Conservation (phyloP, 2,113 vertebrate species). For the Chitala chitala region DNA sequence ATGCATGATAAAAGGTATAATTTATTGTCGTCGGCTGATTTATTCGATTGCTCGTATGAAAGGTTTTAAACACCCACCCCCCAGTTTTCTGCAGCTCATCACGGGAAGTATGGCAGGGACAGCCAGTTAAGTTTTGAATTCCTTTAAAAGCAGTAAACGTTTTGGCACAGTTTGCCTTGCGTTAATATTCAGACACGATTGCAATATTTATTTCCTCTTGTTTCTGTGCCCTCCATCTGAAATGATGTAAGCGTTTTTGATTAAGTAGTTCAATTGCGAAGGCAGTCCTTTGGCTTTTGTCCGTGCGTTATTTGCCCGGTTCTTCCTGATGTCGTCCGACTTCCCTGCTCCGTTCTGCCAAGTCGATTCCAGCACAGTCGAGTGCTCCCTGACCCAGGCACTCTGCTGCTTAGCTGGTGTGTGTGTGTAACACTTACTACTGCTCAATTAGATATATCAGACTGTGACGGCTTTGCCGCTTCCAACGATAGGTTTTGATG, state of each 20-base stretch:
- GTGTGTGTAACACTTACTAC: conserved; percentile 57
- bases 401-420: conserved; percentile 31
- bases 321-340: not conserved
- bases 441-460: conserved; percentile 60
- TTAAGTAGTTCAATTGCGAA: not conserved
- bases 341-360: not conserved
- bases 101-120: too few species aligned
- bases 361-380: not conserved
- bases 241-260: not conserved
- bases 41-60: too few species aligned
- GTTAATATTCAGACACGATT: too few species aligned
- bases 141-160: too few species aligned
- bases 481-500: conserved; percentile 54
- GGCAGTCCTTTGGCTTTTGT: not conserved
- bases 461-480: conserved; percentile 51
- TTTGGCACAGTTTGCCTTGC: too few species aligned
- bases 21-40: not conserved
- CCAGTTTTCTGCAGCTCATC: not conserved
- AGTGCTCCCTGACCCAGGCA: not conserved
- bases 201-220: too few species aligned
- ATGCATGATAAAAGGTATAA: not conserved
- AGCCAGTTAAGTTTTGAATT: too few species aligned
- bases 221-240: not conserved
- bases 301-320: not conserved
- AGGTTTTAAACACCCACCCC: not conserved